phyloP scores from a whole-genome alignment of 2,888 invertebrate species.

The Eledone cirrhosa region DNA sequence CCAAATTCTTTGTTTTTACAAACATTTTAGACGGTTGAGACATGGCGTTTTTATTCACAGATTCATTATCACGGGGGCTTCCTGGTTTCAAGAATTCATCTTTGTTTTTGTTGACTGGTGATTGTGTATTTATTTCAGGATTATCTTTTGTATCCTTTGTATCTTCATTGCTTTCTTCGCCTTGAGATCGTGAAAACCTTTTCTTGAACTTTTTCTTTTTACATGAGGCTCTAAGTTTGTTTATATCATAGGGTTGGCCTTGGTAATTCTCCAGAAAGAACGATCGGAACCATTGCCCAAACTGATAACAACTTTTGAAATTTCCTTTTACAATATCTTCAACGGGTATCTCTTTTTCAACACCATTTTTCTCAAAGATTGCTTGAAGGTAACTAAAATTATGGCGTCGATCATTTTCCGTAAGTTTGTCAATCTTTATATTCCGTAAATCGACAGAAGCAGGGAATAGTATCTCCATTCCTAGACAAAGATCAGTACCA shows the following conservation, averaged over 20 bases:
- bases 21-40: background rate
- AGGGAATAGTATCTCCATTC: background rate
- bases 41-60: background rate
- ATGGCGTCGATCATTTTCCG: background rate
- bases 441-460: background rate
- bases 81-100: background rate
- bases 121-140: too few species aligned
- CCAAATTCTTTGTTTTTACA: background rate
- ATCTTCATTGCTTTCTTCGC: background rate
- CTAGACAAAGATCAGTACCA: background rate
- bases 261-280: conserved; percentile 5
- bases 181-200: background rate
- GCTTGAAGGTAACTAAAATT: background rate
- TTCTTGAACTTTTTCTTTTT: too few species aligned
- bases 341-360: background rate
- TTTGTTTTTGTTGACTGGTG: background rate
- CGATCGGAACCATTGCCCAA: conserved; percentile 17
- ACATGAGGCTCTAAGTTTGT: too few species aligned
- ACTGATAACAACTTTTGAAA: conserved; percentile 12
- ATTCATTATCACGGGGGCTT: background rate
- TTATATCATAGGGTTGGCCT: background rate
- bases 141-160: background rate
- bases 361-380: background rate
- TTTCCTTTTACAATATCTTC: conserved; percentile 1
- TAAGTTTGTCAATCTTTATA: background rate